A percentile compares a stretch with the other conserved stretches of the same genome.
Conservation (phyloP, 2,888 invertebrate species). For the Trachelus iudaicus region DNA sequence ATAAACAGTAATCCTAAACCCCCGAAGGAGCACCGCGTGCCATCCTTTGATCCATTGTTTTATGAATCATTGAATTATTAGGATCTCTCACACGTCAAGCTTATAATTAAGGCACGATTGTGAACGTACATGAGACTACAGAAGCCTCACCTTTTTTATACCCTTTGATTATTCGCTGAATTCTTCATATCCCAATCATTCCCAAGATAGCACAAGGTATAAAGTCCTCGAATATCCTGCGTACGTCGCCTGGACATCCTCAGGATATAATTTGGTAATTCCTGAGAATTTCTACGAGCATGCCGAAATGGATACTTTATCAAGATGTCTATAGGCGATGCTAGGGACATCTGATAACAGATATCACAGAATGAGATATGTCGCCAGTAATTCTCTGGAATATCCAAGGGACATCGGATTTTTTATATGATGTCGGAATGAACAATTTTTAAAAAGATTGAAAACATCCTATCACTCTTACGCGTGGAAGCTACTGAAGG, state of each 20-base stretch:
- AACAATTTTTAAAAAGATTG: too few species aligned
- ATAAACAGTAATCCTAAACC: not conserved
- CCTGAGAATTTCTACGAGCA: not conserved
- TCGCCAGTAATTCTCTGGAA: too few species aligned
- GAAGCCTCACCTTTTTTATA: not conserved
- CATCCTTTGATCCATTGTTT: not conserved
- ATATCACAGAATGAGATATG: too few species aligned
- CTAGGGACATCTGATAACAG: too few species aligned
- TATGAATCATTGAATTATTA: not conserved
- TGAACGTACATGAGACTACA: constrained; percentile 32
- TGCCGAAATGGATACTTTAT: too few species aligned
- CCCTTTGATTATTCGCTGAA: not conserved
- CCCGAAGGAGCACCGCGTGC: not conserved
- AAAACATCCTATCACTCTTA: not conserved
- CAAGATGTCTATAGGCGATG: too few species aligned
- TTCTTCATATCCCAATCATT: not conserved
- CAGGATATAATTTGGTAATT: not conserved
- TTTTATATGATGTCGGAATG: too few species aligned
- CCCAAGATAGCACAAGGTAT: not conserved
- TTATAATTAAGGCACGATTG: constrained; percentile 51
- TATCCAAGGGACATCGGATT: too few species aligned
- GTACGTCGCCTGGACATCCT: not conserved
- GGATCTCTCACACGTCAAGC: not conserved
- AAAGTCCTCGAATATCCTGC: not conserved
- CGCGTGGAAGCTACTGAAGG: not conserved